phyloP scores from a whole-genome alignment of 2,888 invertebrate genomes.

The Xestia rhomboidea region DNA sequence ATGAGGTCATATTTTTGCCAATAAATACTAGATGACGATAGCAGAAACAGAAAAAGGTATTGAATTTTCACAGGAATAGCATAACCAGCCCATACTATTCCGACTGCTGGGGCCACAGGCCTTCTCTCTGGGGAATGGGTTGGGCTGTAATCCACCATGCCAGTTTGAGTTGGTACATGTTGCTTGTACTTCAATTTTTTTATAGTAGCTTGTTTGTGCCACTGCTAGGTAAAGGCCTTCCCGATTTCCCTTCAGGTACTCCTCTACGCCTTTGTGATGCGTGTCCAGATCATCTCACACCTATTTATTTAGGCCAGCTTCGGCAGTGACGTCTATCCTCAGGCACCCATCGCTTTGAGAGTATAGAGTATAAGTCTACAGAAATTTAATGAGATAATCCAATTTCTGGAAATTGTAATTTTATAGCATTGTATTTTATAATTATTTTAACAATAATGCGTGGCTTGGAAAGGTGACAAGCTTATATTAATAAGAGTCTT shows the following conservation, averaged over 20 bases:
- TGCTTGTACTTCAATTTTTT: not conserved
- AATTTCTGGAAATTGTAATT: not conserved
- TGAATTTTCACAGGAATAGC: not conserved
- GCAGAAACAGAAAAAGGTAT: not conserved
- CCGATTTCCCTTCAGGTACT: not conserved
- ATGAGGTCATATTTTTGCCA: not conserved
- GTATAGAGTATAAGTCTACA: not conserved
- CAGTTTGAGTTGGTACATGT: not conserved
- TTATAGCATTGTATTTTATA: not conserved
- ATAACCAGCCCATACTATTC: not conserved
- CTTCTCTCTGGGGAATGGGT: not conserved
- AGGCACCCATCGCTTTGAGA: not conserved
- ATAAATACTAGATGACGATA: not conserved
- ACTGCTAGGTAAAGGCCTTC: not conserved
- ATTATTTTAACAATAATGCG: slow-evolving; percentile 15
- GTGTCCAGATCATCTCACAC: not conserved
- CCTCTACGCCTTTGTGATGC: not conserved
- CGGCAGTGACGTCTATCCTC: not conserved
- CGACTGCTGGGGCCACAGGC: not conserved
- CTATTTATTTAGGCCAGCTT: not conserved
- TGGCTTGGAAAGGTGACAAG: not conserved
- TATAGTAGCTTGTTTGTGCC: not conserved
- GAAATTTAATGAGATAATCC: not conserved
- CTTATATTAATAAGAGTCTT: slow-evolving; percentile 21
- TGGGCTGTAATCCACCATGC: not conserved